These are phyloP conservation scores for Tachina lurida DNA, from an alignment of 2,888 invertebrate genomes.

Conservation along the genomic window DNA sequence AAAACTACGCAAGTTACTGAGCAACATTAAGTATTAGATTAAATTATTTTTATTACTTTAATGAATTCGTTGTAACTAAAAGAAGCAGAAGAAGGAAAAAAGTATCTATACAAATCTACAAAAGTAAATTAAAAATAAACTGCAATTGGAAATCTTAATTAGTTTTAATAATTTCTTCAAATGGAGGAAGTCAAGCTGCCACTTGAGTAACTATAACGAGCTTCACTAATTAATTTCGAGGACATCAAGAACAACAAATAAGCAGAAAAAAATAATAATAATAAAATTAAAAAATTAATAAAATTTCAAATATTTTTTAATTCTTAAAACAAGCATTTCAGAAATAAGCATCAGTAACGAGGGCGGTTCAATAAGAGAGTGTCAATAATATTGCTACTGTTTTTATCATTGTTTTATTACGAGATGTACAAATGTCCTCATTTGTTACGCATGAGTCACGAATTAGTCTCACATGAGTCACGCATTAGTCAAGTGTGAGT, in stretches of 20 bases:
- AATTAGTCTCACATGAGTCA: too few relatives aligned
- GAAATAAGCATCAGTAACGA: too few relatives aligned
- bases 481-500: too few relatives aligned
- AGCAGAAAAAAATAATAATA: too few relatives aligned
- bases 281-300: too few relatives aligned
- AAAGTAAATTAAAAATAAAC: neutral
- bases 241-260: neutral
- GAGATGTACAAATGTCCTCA: too few relatives aligned
- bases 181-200: neutral
- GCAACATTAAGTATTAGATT: neutral
- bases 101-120: neutral
- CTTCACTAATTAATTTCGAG: neutral
- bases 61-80: neutral
- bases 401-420: too few relatives aligned
- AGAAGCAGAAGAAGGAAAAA: neutral
- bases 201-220: neutral
- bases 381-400: too few relatives aligned
- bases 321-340: too few relatives aligned
- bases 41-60: conserved; percentile 8
- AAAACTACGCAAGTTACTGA: neutral
- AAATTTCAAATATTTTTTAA: too few relatives aligned
- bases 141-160: neutral
- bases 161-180: neutral
- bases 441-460: too few relatives aligned
- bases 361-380: too few relatives aligned